Base-by-base conservation (phyloP, 2,888 invertebrate genomes). In the Stictocephala bisonia region DNA sequence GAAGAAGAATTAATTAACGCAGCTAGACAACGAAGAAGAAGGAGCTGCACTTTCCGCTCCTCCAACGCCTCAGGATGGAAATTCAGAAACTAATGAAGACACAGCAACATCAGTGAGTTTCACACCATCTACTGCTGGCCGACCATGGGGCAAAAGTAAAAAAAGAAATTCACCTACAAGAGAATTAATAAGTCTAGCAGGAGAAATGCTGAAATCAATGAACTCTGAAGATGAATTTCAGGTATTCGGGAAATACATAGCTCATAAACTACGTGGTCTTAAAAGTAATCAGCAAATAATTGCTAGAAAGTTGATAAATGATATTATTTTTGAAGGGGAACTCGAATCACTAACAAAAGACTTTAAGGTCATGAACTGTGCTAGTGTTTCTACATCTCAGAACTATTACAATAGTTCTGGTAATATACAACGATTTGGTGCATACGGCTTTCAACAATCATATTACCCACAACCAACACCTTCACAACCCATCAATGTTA, bases 231-330 rank as follows among this genome's bases (percentile, higher is more conserved):
- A 60, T 27, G 60, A 60, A 35, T 60, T 60, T 18, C 31, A 53
- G 35, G 35, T 60, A 60, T 60, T 35, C 13, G 60, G 60, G n/a
- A 60, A 60, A 15, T 60, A 15, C 31, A 35, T 60, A 3, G 60
- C 60, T 20, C 60, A 60, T 35, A 60, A 60, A 35, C 60, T 60
- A 35, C 35, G 60, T 60, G 18, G 4, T 2, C 18, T 60, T 7
- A 60, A 31, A 60, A 35, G 35, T 35, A 31, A 60, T 18, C 60
- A 60, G 40, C 60, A 60, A 60, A 35, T 60, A 60, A 31, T 60
- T 60, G 60, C 60, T 35, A 31, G 40, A 35, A 60, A 35, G n/a
- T 40, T 60, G 40, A 60, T 60, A 60, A 60, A n/a, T 18, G 60
- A 60, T 40, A 35, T 35, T 2, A 60, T 60, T 58, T 58, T 26